A percentile compares a stretch with the other conserved stretches of the same genome.
Evolutionary conservation across 2,113 vertebrate genomes (phyloP).

Genomic region (Opisthocomus hoazin): DNA sequence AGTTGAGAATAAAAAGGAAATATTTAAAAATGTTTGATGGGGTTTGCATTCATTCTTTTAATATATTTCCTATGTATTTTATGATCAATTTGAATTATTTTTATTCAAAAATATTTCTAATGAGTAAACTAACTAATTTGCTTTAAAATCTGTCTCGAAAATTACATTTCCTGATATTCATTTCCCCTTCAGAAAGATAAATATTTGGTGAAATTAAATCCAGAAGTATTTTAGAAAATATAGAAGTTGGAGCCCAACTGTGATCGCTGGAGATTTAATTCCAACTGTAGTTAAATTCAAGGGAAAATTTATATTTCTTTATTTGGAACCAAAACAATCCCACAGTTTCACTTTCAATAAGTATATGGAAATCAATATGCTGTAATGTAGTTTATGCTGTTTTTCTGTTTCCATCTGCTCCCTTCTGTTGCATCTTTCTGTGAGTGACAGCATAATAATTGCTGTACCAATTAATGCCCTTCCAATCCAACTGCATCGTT

Average conservation of each 20-base stretch:
- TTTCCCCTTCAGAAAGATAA: not conserved
- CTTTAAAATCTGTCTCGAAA: not conserved
- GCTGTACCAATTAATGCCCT: constrained; percentile 37
- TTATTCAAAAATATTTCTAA: not conserved
- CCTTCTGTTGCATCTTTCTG: constrained; percentile 25
- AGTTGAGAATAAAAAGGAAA: not conserved
- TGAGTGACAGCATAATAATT: constrained; percentile 43
- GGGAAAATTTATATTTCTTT: not conserved
- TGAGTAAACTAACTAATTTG: not conserved
- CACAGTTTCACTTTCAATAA: constrained; percentile 27
- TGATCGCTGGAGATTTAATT: not conserved
- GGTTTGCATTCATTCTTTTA: not conserved
- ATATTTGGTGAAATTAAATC: not conserved
- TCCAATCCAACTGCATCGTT: constrained; percentile 36
- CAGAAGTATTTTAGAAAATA: not conserved
- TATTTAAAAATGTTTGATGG: not conserved
- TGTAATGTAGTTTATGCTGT: constrained; percentile 14
- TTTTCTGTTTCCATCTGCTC: constrained; percentile 51
- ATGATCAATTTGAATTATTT: not conserved
- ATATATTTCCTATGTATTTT: not conserved
- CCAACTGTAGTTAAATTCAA: not conserved
- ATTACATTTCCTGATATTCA: not conserved
- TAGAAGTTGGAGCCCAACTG: not conserved
- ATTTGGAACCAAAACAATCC: not conserved
- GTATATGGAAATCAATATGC: constrained; percentile 16